Evolutionary conservation across 2,113 vertebrate genomes (phyloP).

Genomic region (Rhynchopsitta pachyrhyncha): DNA sequence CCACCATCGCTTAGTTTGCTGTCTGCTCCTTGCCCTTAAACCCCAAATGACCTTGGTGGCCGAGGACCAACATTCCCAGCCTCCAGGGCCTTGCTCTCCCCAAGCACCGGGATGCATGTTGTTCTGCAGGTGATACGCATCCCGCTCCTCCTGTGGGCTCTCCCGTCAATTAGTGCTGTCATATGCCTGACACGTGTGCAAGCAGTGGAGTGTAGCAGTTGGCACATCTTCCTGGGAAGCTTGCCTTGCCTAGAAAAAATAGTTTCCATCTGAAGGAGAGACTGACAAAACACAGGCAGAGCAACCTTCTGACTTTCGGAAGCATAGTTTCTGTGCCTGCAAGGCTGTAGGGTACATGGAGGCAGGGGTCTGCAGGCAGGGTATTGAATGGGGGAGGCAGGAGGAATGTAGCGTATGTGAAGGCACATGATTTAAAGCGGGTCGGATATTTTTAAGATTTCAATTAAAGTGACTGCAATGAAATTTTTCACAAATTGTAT

Average conservation of each 20-base stretch:
- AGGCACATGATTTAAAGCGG: neutral
- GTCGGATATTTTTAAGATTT: slow-evolving; percentile 52
- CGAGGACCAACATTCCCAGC: neutral
- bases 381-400: neutral
- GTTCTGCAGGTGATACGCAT: neutral
- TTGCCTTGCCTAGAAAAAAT: neutral
- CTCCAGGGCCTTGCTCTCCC: too few species aligned
- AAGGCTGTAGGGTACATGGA: accelerated
- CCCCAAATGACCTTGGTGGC: neutral
- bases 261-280: neutral
- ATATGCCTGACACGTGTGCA: neutral
- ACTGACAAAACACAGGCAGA: neutral
- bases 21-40: neutral
- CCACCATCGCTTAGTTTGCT: neutral
- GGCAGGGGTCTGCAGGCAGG: neutral
- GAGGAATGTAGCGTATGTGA: neutral
- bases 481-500: slow-evolving; percentile 40
- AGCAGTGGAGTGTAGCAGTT: neutral
- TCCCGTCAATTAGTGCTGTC: neutral
- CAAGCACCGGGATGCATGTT: accelerated
- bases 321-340: neutral
- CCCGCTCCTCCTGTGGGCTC: neutral
- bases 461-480: slow-evolving; percentile 9
- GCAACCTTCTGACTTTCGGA: neutral
- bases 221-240: neutral